Evolutionary conservation across 2,797 vertebrate genomes (phyloP), one percentile per base, ranked within the genome.

Genomic region (Danio jaintianensis): DNA sequence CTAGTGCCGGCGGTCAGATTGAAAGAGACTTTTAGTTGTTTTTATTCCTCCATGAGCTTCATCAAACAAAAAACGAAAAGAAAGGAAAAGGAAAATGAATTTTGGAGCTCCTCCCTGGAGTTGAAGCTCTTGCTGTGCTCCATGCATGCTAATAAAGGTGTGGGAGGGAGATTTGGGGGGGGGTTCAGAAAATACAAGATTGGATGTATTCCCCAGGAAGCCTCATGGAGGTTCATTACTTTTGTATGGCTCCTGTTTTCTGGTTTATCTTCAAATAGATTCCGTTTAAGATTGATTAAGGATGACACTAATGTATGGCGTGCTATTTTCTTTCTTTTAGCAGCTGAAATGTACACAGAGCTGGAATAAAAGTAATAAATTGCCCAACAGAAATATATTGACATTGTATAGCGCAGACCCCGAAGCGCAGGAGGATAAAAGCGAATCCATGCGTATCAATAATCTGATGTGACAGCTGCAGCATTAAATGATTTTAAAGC

Each of bases 151-250:
- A 86, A 86, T 86, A 83, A 85, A 78, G 83, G 81, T 83, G 81
- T 85, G 81, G 78, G 81, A 52, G 69, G 75, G 75, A 76, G 64
- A 80, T 66, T 22, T 29, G 80, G 45, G 66, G 63, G 85, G 66
- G 18, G 73, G 68, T 10, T 79, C 70, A 68, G 68, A 67, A 80
- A 75, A 74, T 80, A 61, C 56, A 71, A 84, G 81, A 86, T 86
- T 86, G 85, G 80, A 84, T 83, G 75, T 79, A 86, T 85, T 86
- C 85, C 85, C 85, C 75, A 81, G 85, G 72, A 86, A 85, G 81
- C 81, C 74, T 62, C 64, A 75, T 56, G 80, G 67, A 71, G 77
- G 47, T 83, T 86, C 81, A 86, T 86, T 86, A 86, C 84, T 84
- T 80, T 74, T 67, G 74, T 66, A 71, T 43, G 56, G 75, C 61